A percentile compares a stretch with the other conserved stretches of the same genome.
These are phyloP conservation scores for Torymus texanus DNA, from an alignment of 2,888 invertebrate genomes.

Conservation along the genomic window DNA sequence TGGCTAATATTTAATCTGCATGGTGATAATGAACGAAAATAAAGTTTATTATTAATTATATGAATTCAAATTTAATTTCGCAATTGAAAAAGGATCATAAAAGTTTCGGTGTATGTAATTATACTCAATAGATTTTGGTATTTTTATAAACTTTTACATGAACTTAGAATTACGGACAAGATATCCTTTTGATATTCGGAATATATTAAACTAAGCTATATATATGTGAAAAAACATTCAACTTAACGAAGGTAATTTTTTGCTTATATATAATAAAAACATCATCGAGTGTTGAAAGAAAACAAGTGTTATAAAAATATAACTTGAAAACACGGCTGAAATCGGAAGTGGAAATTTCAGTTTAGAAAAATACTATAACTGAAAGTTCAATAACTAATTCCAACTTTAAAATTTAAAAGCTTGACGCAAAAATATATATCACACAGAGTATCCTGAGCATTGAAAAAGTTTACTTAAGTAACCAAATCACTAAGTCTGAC, in stretches of 20 bases:
- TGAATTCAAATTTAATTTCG: too few relatives aligned
- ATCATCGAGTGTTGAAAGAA: conserved; percentile 11
- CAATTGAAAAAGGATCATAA: too few relatives aligned
- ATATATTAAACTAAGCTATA: not conserved
- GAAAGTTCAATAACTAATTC: conserved; percentile 20
- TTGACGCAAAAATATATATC: conserved; percentile 23
- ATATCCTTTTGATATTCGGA: not conserved
- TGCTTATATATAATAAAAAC: conserved; percentile 22
- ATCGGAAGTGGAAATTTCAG: conserved; percentile 20
- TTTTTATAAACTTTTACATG: conserved; percentile 23
- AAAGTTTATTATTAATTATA: too few relatives aligned
- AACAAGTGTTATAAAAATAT: conserved; percentile 28
- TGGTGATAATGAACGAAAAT: too few relatives aligned
- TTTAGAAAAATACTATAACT: conserved; percentile 1
- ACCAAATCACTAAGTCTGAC: conserved; percentile 4
- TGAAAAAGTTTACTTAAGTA: conserved; percentile 8
- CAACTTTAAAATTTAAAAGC: conserved; percentile 18
- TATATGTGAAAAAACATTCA: conserved; percentile 15
- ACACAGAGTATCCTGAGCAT: conserved; percentile 27
- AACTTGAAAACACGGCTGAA: conserved; percentile 16
- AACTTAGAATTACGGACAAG: not conserved
- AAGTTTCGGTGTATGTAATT: not conserved
- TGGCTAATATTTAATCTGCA: too few relatives aligned
- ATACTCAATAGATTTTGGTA: conserved; percentile 30
- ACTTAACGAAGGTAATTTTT: not conserved